phyloP scores from a whole-genome alignment of 2,888 invertebrate genomes.

The Lacanobia oleracea region DNA sequence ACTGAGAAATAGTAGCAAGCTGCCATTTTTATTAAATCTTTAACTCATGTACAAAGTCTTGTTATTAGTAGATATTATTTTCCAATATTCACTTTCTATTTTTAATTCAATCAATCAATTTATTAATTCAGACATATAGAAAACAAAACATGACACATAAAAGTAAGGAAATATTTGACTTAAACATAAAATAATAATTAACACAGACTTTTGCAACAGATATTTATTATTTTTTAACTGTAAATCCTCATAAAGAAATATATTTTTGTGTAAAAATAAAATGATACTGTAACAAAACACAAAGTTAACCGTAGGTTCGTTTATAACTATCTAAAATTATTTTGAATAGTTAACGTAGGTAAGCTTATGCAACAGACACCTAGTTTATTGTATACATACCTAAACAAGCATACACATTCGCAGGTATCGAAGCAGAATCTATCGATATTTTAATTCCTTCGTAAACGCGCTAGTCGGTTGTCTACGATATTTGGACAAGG shows the following conservation, averaged over 20 bases:
- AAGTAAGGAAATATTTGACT: not conserved
- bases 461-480: no score
- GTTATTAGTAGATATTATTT: no score
- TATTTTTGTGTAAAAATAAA: not conserved
- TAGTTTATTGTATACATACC: not conserved
- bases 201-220: not conserved
- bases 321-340: not conserved
- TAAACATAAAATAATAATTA: not conserved
- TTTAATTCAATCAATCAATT: no score
- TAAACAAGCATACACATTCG: not conserved
- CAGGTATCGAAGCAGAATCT: slow-evolving; percentile 4
- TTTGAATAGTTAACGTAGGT: not conserved
- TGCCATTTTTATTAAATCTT: no score
- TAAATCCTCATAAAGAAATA: not conserved
- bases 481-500: not conserved
- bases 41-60: no score
- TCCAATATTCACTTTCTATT: no score
- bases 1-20: not conserved
- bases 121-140: no score
- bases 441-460: not conserved
- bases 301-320: not conserved
- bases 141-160: no score
- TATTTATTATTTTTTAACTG: not conserved
- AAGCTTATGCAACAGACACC: not conserved
- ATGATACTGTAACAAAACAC: not conserved